Base-by-base conservation (phyloP, 2,113 vertebrate species). In the Gasterosteus nipponicus region DNA sequence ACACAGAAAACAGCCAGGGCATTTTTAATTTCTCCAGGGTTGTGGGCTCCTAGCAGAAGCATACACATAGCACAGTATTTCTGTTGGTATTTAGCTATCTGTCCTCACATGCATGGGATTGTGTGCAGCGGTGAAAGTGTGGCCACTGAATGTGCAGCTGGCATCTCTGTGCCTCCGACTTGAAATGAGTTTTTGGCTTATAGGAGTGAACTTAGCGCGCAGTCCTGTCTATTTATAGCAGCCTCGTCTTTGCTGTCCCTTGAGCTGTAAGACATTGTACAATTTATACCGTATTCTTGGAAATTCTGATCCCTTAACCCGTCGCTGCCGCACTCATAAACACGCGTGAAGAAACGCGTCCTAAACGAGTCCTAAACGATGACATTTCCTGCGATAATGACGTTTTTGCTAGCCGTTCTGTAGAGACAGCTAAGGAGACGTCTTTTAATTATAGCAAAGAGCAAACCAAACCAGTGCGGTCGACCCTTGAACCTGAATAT, bases 161-260 rank as follows among this genome's bases (percentile, higher is more conserved):
- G 61, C 77, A 44, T 86, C 77, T 87, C 73, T 68, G 80, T 89
- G 83, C 74, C 84, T 85, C 87, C 72, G 60, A 81, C 80, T 89
- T 89, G 5, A 38, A 38, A 38, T 89, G 76, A 80, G 81, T 87
- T 72, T 16, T 70, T 86, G 89, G 89, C 93, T 93, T 93, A 78
- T 80, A 84, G 90, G 64, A 73, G 73, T 74, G 67, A 81, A 74
- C 80, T 82, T 75, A 73, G 73, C 59, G 62, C 62, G 80, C 83
- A 73, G 81, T 77, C 73, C 67, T 62, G 68, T 70, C 87, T 93
- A 91, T 91, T 91, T 87, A 88, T 91, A 91, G 90, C 31, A 16
- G 63, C 70, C 59, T 67, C 58, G 68, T 70, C 68, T 90, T 84
- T 87, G 70, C 61, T 69, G 0, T 84, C 81, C 46, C 59, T 80